Percentiles rank a stretch among this genome's conserved stretches.
These are phyloP conservation scores for Aptenodytes patagonicus DNA, from an alignment of 2,113 vertebrate species.

Conservation along the genomic window DNA sequence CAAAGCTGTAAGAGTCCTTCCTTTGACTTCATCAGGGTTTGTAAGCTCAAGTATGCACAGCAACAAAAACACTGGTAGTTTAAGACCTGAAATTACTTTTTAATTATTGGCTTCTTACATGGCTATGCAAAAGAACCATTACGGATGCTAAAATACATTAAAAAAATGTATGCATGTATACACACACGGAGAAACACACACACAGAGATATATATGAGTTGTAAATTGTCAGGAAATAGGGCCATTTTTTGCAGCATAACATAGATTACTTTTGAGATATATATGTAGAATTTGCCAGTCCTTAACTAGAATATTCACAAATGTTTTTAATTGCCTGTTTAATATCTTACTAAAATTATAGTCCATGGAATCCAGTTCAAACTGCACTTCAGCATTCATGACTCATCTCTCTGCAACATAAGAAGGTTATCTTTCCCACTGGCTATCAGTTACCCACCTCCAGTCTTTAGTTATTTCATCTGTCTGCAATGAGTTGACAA, in stretches of 20 bases:
- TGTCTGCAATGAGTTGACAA: background rate
- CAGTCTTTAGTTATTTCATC: background rate
- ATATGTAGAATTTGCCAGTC: background rate
- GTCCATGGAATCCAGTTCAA: background rate
- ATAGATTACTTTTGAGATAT: background rate
- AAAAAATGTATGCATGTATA: background rate
- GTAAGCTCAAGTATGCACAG: background rate
- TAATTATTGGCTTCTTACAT: background rate
- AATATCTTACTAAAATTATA: background rate
- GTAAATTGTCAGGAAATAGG: background rate
- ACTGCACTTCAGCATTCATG: background rate
- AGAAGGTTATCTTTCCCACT: background rate
- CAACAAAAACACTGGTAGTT: background rate
- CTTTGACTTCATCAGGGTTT: background rate
- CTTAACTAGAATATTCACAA: background rate
- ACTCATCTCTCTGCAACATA: background rate
- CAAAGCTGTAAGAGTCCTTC: background rate
- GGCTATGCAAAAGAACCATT: background rate
- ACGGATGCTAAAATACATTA: accelerated
- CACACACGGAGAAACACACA: background rate
- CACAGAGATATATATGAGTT: accelerated
- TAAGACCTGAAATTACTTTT: background rate
- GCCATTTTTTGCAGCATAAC: background rate
- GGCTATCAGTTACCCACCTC: background rate
- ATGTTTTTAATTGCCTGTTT: background rate